Evolutionary conservation across 2,888 invertebrate species (phyloP), one percentile per base, ranked within the genome.

Genomic region (Drosophila acutilabella): DNA sequence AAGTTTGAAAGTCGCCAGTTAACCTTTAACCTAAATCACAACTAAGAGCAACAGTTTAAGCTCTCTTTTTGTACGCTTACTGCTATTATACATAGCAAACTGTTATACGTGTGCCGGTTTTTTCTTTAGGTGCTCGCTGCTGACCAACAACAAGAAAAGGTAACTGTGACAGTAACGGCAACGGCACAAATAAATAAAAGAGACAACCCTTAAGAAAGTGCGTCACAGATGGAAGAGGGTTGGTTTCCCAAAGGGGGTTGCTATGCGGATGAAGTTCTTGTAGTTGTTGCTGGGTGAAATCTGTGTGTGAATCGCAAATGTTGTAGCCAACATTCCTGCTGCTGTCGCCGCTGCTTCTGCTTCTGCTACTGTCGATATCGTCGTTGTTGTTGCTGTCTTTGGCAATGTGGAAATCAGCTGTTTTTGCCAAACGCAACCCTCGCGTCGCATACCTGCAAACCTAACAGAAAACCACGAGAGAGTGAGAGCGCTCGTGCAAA

Each of bases 21-120:
- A 80, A 88, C 82, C 85, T 85, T 85, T 85, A 85, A 85, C 85
- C 85, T 75, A 87, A 88, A 85, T 85, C 75, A 71, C 70, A 69
- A 67, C 69, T 74, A 80, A 83, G 83, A 86, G 82, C 82, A 83
- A 85, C 80, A 84, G 84, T 75, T 79, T 56, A 62, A 57, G 67
- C 79, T 81, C 80, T 84, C 73, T 75, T 54, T 23, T 40, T 30
- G 48, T 14, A 14, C 47, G 11, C 4, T 3, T 14, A 6, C n/a
- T 13, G 18, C 41, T 82, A 70, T 83, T 84, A 73, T 77, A 77
- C 62, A 13, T 30, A 42, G 33, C 26, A 36, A 65, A 64, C 60
- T 71, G 71, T 71, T 64, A 69, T 81, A 72, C 51, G 18, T 26
- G 40, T 68, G 75, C 78, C 85, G 85, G 85, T 87, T 78, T 66